Base-by-base conservation (phyloP, 2,888 invertebrate species). In the Nymphalis c-album region DNA sequence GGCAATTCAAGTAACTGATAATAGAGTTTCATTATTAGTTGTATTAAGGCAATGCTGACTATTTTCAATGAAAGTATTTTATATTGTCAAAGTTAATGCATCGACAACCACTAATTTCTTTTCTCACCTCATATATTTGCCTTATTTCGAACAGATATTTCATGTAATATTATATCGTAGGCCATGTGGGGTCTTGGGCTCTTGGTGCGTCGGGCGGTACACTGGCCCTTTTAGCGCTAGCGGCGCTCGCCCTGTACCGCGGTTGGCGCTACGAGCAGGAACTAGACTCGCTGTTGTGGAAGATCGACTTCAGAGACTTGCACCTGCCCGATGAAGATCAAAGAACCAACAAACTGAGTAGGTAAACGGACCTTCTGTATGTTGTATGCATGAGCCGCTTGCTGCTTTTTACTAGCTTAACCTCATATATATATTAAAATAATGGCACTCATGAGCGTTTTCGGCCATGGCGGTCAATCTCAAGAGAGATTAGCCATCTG, bases 231-330 rank as follows among this genome's bases (percentile, higher is more conserved):
- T 85, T 97, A 48, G 91, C 94, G 0, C 91, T 97, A 4, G 95
- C 96, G n/a, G 94, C 95, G 0, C 89, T 97, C 66, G 94, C 97
- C 0, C 91, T 97, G 16, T 97, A 96, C 89, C 95, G 98, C 69
- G 98, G 98, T 85, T 98, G 98, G 98, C 95, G 95, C 50, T 98
- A 98, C 85, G 98, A 98, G 82, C 98, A 98, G 80, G 98, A 98
- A 80, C 92, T 98, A 73, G 98, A 98, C 83, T 97, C 97, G 65
- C 90, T 98, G 50, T 93, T 98, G 50, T 98, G 98, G 98, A 98
- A 98, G 90, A 96, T 98, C 68, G 98, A 98, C 89, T 98, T 95
- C 88, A 95, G 96, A 71, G 98, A 98, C 78, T 95, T 98, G 60
- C 95, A 97, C 80, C 93, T 96, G 51, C 90, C 92, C 5, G 91